Evolutionary conservation across 1,140 invertebrate genomes (phyloP), one percentile per base, ranked within the genome.

Genomic region (Agraylea sexmaculata): DNA sequence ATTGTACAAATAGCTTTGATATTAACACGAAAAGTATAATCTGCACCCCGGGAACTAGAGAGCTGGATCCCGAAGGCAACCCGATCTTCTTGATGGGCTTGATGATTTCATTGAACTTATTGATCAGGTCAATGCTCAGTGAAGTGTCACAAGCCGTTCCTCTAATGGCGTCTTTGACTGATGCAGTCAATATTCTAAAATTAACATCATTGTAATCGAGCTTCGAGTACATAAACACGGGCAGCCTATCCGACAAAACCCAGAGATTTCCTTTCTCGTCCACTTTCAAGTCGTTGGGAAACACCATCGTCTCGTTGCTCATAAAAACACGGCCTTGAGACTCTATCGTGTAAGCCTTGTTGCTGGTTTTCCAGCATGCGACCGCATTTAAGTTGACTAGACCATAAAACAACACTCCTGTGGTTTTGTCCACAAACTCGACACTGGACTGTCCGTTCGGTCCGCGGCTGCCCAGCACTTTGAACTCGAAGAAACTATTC

Each of bases 251-350:
- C 0, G 78, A 80, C 0, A 86, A 51, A 1, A 84, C 73, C 81
- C 81, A 86, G 1, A 86, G 51, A 29, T 75, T 78, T 4, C 75
- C 71, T 5, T 79, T 68, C 3, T 68, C 65, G 40, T 84, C 81
- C 0, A 85, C 76, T 58, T 83, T 84, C 5, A 86, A 63, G 52
- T 84, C 81, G 29, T 80, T 84, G 4, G 82, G 80, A 42, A 83
- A 85, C 4, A 84, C 62, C 74, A 84, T 75, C 1, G 75, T 78
- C 1, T 68, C 67, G 36, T 81, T 73, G 56, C 77, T 75, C 66
- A 73, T 75, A 37, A 74, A 82, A 29, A 85, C 71, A 21, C 78
- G 59, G 13, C 74, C 77, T 52, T 82, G 78, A 15, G 77, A 72
- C 40, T 73, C 70, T 51, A 75, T 71, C 2, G 54, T 68, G 42